Evolutionary conservation across 2,797 vertebrate species (phyloP).

Genomic region (Glossophaga mutica): DNA sequence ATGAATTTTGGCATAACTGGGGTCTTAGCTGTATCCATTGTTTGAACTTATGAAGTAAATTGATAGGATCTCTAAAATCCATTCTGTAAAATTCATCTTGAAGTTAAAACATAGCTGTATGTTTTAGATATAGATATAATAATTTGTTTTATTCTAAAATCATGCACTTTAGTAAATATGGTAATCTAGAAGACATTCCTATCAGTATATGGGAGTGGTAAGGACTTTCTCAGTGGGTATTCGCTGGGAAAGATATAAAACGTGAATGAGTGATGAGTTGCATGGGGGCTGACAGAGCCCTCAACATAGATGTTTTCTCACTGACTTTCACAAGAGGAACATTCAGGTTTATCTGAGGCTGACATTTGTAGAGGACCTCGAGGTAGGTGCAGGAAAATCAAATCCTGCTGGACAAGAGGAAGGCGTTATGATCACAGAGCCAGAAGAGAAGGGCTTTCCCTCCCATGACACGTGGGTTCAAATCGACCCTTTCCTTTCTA

Average conservation of each 20-base stretch:
- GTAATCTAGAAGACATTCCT: neutral
- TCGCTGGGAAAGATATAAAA: neutral
- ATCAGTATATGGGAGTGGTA: neutral
- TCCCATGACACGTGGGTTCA: neutral
- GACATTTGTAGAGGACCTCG: neutral
- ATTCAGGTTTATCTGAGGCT: neutral
- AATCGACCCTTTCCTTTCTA: neutral
- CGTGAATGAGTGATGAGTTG: neutral
- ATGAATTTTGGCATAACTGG: neutral
- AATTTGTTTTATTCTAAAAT: slow-evolving; percentile 1
- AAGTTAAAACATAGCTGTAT: neutral
- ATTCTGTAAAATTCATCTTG: slow-evolving; percentile 23
- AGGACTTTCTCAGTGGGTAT: neutral
- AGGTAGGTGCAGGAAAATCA: neutral
- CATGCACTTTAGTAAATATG: neutral
- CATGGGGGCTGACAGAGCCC: neutral
- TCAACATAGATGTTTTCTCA: neutral
- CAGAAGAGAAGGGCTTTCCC: neutral
- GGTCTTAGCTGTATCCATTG: neutral
- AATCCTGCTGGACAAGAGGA: neutral
- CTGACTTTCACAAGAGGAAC: neutral
- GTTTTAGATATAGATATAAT: neutral
- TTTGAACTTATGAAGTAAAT: neutral
- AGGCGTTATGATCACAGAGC: neutral
- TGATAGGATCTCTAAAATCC: neutral